Evolutionary conservation across 2,113 vertebrate species (phyloP).

Genomic region (Cyanoliseus patagonus): DNA sequence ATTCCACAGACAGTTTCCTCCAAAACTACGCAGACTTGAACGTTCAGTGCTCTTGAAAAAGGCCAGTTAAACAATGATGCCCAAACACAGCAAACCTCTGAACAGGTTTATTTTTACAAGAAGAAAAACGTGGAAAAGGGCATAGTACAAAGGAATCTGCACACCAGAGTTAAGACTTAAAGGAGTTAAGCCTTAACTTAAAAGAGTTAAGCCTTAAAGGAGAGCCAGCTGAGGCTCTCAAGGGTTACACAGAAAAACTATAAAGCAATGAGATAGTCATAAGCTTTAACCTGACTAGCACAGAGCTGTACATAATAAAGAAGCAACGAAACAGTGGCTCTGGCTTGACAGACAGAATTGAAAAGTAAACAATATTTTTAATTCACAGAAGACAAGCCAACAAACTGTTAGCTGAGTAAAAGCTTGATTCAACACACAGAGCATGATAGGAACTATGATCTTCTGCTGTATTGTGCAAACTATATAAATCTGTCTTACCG

Average conservation of each 20-base stretch:
- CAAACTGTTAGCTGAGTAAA: neutral
- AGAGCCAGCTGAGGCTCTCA: neutral
- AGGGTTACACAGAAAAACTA: neutral
- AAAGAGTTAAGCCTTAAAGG: neutral
- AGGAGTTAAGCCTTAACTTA: too few species aligned
- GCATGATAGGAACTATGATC: neutral
- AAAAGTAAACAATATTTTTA: neutral
- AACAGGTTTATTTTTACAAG: neutral
- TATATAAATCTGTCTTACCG: neutral
- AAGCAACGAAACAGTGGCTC: neutral
- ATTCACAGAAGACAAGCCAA: neutral
- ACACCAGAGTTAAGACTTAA: neutral
- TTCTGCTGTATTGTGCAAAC: neutral
- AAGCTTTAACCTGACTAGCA: neutral
- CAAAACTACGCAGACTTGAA: neutral
- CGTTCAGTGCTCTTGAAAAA: neutral
- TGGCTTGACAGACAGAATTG: neutral
- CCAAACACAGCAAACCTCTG: neutral
- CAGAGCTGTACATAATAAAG: neutral
- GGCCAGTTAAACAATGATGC: neutral
- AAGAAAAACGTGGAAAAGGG: neutral
- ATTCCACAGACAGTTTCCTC: neutral
- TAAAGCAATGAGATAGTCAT: rapidly evolving
- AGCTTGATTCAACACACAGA: neutral
- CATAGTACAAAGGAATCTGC: neutral